Evolutionary conservation across 1,140 invertebrate genomes (phyloP), one percentile per base, ranked within the genome.

Genomic region (Lordiphosa stackelbergi): DNA sequence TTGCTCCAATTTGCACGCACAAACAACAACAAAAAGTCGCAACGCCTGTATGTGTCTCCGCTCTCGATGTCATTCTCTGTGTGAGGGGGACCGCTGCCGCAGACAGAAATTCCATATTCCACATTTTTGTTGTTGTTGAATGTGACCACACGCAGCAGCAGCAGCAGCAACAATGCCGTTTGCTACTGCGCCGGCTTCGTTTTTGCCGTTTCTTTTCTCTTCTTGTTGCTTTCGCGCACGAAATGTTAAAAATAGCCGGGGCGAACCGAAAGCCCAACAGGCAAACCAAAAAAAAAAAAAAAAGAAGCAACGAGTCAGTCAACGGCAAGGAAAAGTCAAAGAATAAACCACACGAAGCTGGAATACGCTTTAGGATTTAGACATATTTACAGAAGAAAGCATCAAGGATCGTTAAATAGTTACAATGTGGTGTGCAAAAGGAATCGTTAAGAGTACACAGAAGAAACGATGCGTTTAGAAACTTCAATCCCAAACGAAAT

Each of bases 181-280:
- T 71, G 72, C 61, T 52, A 77, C 53, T 79, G 69, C 69, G 69
- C 46, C 66, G 41, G 54, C 63, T 69, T 59, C 24, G 53, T 53
- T 56, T 56, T 60, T 64, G 68, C 61, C 66, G 58, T 48, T 72
- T 68, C 54, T 64, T 54, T 70, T 54, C 42, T 62, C 56, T 70
- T 79, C 42, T 66, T 74, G 46, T 73, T 79, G 66, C 53, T 79
- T 77, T 79, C 58, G 66, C 55, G 59, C 58, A 79, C 24, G 57
- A 56, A 65, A 46, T 71, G 78, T 79, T 79, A 79, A 71, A 79
- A 79, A 79, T 79, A 79, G 74, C 74, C 74, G 61, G 51, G 51
- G 43, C 36, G 62, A 49, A 57, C 53, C 61, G 19, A 57, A 43
- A 54, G 53, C 53, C 53, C 53, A 66, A 57, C 61, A 64, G 45